Evolutionary conservation across 2,888 invertebrate genomes (phyloP).

Genomic region (Oscheius sp.): DNA sequence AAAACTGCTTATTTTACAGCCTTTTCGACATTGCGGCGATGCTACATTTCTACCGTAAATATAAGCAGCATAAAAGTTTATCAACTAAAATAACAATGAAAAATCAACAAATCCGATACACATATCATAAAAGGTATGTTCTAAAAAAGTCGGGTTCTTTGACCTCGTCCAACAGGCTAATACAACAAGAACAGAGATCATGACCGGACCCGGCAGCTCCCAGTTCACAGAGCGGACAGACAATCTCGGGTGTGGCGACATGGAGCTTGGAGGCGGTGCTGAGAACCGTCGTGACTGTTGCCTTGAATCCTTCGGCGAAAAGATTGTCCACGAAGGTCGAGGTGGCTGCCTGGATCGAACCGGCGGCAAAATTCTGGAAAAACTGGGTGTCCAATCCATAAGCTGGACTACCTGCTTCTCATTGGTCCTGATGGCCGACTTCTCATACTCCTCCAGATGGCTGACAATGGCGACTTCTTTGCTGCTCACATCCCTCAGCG

Average conservation of each 20-base stretch:
- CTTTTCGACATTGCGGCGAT: no score
- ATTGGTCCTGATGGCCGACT: conserved; percentile 38
- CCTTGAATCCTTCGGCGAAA: conserved; percentile 55
- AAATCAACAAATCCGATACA: neutral
- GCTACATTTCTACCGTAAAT: no score
- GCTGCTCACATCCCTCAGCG: conserved; percentile 54
- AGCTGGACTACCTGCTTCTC: neutral
- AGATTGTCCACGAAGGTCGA: conserved; percentile 48
- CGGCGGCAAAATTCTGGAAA: conserved; percentile 13
- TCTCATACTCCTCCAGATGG: conserved; percentile 43
- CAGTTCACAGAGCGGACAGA: conserved; percentile 31
- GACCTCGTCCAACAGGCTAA: conserved; percentile 11
- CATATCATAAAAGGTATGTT: conserved; percentile 5
- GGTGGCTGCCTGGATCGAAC: conserved; percentile 52
- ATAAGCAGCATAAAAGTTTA: no score
- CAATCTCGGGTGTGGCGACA: neutral
- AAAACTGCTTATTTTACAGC: no score
- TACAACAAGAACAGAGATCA: conserved; percentile 20
- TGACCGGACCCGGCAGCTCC: neutral
- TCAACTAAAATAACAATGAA: no score
- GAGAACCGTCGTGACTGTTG: conserved; percentile 59
- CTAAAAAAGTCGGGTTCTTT: conserved; percentile 6
- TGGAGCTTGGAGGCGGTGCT: conserved; percentile 59
- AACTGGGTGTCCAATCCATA: neutral
- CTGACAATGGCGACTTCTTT: conserved; percentile 55